phyloP scores from a whole-genome alignment of 2,888 invertebrate species.

The Tetragnatha montana region DNA sequence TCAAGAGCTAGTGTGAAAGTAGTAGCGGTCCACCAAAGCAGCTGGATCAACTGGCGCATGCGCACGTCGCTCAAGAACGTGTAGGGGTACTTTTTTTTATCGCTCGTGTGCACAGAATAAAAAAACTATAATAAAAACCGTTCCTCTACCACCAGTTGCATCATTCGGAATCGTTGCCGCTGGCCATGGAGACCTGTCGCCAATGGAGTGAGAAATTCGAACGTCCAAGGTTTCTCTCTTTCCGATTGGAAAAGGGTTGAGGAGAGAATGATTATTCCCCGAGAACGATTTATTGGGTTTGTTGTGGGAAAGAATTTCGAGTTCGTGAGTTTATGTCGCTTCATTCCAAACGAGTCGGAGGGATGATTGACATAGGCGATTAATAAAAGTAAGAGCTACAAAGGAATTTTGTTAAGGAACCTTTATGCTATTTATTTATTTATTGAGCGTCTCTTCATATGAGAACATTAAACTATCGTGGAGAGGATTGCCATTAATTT shows the following conservation, averaged over 20 bases:
- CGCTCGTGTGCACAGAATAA: constrained; percentile 26
- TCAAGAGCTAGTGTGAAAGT: too few species aligned
- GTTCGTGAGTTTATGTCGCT: too few species aligned
- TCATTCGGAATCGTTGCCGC: constrained; percentile 20
- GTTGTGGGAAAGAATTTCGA: too few species aligned
- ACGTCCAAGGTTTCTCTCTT: constrained; percentile 39
- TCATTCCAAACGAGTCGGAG: too few species aligned
- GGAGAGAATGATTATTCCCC: neutral
- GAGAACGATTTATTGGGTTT: neutral
- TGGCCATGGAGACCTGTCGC: constrained; percentile 43
- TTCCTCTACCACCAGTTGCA: constrained; percentile 47
- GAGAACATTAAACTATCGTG: too few species aligned
- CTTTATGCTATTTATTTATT: too few species aligned
- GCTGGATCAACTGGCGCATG: constrained; percentile 66
- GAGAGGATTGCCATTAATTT: too few species aligned
- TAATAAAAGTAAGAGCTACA: too few species aligned
- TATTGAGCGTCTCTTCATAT: too few species aligned
- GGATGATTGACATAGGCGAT: too few species aligned
- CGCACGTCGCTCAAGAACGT: constrained; percentile 16
- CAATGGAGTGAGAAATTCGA: constrained; percentile 44
- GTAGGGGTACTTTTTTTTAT: constrained; percentile 63
- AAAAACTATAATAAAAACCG: constrained; percentile 22
- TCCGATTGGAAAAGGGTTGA: neutral
- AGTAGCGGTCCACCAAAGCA: constrained; percentile 8
- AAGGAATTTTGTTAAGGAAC: too few species aligned